phyloP scores from a whole-genome alignment of 2,888 invertebrate genomes.

The Aspidapion aeneum region DNA sequence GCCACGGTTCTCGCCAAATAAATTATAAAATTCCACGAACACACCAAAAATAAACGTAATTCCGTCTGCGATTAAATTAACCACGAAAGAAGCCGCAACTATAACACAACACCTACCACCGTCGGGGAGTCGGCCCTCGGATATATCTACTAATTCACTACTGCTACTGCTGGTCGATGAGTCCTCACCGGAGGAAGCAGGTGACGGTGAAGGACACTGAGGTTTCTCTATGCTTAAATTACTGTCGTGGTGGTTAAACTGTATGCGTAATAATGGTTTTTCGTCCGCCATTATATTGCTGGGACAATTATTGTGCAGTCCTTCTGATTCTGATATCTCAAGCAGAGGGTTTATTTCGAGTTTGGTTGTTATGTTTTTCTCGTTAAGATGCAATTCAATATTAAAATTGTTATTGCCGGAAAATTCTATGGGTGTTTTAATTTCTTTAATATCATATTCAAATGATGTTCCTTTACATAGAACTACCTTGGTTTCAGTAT shows the following conservation, averaged over 20 bases:
- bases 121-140: conserved; percentile 74
- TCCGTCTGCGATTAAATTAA: conserved; percentile 89
- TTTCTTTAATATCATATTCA: background rate
- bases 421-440: background rate
- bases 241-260: conserved; percentile 53
- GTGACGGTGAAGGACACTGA: conserved; percentile 30
- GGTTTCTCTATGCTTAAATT: conserved; percentile 27
- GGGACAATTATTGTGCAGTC: conserved; percentile 18
- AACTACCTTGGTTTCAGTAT: background rate
- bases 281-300: conserved; percentile 35
- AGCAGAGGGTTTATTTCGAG: conserved; percentile 29
- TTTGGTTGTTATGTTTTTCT: conserved; percentile 26
- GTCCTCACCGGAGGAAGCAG: conserved; percentile 41
- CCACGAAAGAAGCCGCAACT: conserved; percentile 83
- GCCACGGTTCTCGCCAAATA: conserved; percentile 80
- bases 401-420: conserved; percentile 11
- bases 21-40: conserved; percentile 78
- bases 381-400: conserved; percentile 29
- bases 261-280: conserved; percentile 53
- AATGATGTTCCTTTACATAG: background rate
- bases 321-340: conserved; percentile 19
- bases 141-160: conserved; percentile 60
- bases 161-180: conserved; percentile 51
- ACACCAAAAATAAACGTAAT: conserved; percentile 91
- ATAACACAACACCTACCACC: conserved; percentile 96